Evolutionary conservation across 2,113 vertebrate genomes (phyloP).

Genomic region (Mustelus asterias): DNA sequence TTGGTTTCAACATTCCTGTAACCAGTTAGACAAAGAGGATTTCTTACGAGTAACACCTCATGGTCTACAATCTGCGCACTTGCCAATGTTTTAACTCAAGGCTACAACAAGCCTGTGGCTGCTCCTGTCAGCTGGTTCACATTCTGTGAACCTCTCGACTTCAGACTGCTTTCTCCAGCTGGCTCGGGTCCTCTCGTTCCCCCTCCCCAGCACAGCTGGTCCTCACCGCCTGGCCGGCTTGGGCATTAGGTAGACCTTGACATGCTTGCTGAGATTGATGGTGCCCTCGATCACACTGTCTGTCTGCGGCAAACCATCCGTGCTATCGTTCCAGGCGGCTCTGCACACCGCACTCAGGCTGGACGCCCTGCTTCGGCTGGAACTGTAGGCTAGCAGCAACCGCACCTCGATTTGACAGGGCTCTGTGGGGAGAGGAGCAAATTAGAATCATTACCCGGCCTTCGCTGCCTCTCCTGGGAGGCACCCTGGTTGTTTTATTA

Average conservation of each 20-base stretch:
- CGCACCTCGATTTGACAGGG: slow-evolving; percentile 87
- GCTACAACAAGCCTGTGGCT: background rate
- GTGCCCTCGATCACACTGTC: slow-evolving; percentile 80
- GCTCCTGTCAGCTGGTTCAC: background rate
- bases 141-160: background rate
- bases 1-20: background rate
- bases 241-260: slow-evolving; percentile 95
- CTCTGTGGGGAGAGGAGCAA: slow-evolving; percentile 55
- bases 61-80: background rate
- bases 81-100: background rate
- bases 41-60: background rate
- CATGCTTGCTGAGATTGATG: slow-evolving; percentile 84
- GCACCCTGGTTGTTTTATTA: background rate
- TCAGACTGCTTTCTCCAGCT: background rate
- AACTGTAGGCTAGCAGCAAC: slow-evolving; percentile 84
- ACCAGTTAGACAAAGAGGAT: background rate
- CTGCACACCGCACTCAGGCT: slow-evolving; percentile 50
- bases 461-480: too few relatives aligned
- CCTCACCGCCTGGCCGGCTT: slow-evolving; percentile 79
- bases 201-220: fast-evolving
- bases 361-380: slow-evolving; percentile 55
- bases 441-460: background rate
- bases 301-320: slow-evolving; percentile 56
- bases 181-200: background rate
- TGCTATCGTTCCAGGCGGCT: slow-evolving; percentile 65